phyloP scores from a whole-genome alignment of 1,140 invertebrate genomes.

The Macrobrachium nipponense region DNA sequence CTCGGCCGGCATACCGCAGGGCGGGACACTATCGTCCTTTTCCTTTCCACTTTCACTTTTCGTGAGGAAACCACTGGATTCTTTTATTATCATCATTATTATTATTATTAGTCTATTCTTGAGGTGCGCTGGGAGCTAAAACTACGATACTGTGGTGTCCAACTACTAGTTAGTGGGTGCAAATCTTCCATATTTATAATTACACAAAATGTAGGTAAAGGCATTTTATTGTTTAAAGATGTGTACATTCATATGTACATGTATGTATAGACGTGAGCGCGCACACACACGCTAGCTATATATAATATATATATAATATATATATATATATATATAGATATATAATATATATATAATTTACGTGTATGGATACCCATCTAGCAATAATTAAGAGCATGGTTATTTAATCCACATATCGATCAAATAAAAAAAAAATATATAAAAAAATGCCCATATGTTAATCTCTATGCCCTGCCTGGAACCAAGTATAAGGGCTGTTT shows the following conservation, averaged over 20 bases:
- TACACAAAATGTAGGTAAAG: neutral
- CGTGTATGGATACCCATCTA: neutral
- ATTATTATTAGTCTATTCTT: too few relatives aligned
- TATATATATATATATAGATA: neutral
- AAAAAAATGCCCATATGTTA: neutral
- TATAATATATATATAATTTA: neutral
- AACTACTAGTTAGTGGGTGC: too few relatives aligned
- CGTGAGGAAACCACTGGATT: too few relatives aligned
- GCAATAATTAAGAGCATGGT: neutral
- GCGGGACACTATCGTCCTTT: too few relatives aligned
- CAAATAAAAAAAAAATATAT: neutral
- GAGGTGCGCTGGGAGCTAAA: too few relatives aligned
- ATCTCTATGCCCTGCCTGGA: neutral
- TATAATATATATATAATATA: slow-evolving; percentile 5
- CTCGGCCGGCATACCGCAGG: too few relatives aligned
- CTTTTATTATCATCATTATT: too few relatives aligned
- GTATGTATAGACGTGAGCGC: neutral
- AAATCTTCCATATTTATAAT: neutral
- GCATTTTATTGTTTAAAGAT: neutral
- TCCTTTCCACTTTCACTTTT: too few relatives aligned
- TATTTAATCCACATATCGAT: neutral
- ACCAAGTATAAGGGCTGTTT: neutral
- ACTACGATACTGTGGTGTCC: too few relatives aligned
- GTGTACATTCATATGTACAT: neutral
- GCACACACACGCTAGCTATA: neutral